Evolutionary conservation across 2,113 vertebrate genomes (phyloP).

Genomic region (Triplophysa dalaica): DNA sequence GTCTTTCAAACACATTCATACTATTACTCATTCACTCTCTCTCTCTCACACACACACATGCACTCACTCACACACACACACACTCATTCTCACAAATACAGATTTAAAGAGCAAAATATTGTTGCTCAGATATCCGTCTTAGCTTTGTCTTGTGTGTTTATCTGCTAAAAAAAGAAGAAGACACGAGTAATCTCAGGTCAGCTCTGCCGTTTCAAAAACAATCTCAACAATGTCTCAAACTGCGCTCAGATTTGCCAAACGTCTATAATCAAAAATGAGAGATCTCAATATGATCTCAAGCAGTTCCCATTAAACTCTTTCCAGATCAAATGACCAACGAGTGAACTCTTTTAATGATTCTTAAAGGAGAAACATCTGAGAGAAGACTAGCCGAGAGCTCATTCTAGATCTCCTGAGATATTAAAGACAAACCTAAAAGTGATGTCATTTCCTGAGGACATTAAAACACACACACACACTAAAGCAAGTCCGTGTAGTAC

Average conservation of each 20-base stretch:
- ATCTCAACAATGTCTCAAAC: neutral
- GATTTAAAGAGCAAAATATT: neutral
- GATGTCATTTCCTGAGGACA: neutral
- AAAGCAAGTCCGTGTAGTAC: neutral
- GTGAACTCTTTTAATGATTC: neutral
- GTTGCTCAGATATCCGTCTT: neutral
- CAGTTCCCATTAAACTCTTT: neutral
- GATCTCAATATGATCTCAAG: neutral
- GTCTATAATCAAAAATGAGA: neutral
- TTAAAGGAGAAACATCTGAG: neutral
- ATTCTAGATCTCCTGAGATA: neutral
- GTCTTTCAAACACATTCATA: neutral
- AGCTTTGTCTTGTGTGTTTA: neutral
- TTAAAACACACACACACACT: conserved; percentile 16
- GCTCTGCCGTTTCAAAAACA: neutral
- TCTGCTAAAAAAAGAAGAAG: neutral
- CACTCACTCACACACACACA: conserved; percentile 31
- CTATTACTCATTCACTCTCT: conserved; percentile 16
- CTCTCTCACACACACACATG: neutral
- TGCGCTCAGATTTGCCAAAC: neutral
- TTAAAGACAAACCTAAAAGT: neutral
- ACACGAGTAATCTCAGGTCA: neutral
- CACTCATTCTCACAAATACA: neutral
- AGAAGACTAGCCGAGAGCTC: neutral
- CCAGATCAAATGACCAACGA: neutral